These are phyloP conservation scores for Peribatodes rhomboidaria DNA, from an alignment of 2,888 invertebrate genomes.

Conservation along the genomic window DNA sequence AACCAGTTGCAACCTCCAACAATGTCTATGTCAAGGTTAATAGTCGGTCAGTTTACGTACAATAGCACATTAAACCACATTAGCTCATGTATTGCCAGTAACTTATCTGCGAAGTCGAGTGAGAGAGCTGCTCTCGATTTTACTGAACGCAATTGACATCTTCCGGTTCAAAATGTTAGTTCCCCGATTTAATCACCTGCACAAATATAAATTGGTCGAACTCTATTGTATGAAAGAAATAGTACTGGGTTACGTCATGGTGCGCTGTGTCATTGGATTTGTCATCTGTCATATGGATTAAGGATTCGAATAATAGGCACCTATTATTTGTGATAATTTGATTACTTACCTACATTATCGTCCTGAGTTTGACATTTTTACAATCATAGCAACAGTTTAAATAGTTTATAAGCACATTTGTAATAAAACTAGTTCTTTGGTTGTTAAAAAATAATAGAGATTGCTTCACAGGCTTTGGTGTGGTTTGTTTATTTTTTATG, in stretches of 20 bases:
- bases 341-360: neutral
- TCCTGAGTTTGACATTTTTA: neutral
- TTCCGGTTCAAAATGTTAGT: neutral
- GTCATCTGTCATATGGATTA: too few species aligned
- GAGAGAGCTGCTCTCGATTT: too few species aligned
- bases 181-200: neutral
- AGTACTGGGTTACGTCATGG: neutral
- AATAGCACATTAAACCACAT: conserved; percentile 3
- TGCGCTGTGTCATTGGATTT: neutral
- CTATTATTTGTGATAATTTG: conserved; percentile 1
- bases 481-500: too few species aligned
- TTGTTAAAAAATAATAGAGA: neutral
- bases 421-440: neutral
- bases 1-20: conserved; percentile 26
- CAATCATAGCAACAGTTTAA: conserved; percentile 1
- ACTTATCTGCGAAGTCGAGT: neutral
- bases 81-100: neutral
- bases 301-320: conserved; percentile 2
- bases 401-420: neutral
- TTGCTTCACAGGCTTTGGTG: too few species aligned
- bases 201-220: neutral
- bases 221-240: conserved; percentile 13
- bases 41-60: conserved; percentile 8
- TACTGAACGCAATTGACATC: neutral
- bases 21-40: conserved; percentile 51